Evolutionary conservation across 2,113 vertebrate genomes (phyloP).

Genomic region (Marcusenius ussheri): DNA sequence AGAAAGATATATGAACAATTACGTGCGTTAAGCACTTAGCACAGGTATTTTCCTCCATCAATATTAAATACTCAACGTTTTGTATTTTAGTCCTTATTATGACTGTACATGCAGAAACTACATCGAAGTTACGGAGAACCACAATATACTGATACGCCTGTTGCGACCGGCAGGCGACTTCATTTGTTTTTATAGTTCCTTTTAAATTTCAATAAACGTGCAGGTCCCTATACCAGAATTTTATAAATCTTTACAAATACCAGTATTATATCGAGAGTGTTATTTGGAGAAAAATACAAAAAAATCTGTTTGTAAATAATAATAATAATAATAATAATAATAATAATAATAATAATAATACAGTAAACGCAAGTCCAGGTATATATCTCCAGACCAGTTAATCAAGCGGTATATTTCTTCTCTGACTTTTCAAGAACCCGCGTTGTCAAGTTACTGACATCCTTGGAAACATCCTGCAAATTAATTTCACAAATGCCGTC

Average conservation of each 20-base stretch:
- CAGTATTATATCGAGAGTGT: background rate
- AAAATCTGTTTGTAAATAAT: background rate
- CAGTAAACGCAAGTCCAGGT: background rate
- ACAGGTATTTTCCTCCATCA: background rate
- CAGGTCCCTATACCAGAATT: background rate
- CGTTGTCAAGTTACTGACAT: slow-evolving; percentile 47
- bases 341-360: background rate
- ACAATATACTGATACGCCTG: background rate
- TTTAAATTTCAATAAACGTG: background rate
- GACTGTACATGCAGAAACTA: background rate
- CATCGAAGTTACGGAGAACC: background rate
- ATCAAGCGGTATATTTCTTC: slow-evolving; percentile 77
- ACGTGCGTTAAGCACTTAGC: background rate
- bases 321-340: no score
- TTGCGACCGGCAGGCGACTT: background rate
- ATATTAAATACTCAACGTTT: background rate
- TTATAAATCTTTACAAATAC: background rate
- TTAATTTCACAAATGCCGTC: background rate
- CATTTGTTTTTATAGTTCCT: background rate
- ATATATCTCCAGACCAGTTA: slow-evolving; percentile 19
- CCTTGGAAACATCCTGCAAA: slow-evolving; percentile 37
- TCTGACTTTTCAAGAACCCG: slow-evolving; percentile 58
- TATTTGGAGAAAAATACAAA: background rate
- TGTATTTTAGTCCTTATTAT: background rate
- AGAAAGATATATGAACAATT: background rate